These are phyloP conservation scores for Ictalurus furcatus DNA, from an alignment of 2,113 vertebrate species.

Conservation along the genomic window DNA sequence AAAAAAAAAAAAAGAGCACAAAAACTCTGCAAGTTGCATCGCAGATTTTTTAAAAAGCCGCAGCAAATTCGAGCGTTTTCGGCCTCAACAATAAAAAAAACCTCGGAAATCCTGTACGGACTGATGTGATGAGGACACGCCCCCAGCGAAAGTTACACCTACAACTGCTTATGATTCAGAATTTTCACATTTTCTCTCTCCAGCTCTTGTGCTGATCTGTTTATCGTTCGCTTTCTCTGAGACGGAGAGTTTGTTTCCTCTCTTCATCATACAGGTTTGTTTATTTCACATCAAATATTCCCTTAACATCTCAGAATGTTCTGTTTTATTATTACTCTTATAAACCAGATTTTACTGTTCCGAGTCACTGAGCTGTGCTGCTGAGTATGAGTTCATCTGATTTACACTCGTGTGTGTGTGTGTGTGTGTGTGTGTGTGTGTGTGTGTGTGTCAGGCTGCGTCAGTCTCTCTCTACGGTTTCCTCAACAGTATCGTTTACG, in stretches of 20 bases:
- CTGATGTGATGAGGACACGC: not conserved
- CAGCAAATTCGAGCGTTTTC: too few relatives aligned
- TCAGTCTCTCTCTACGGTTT: conserved; percentile 78
- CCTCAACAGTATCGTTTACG: conserved; percentile 77
- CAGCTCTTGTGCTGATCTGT: conserved; percentile 78
- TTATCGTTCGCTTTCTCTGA: conserved; percentile 50
- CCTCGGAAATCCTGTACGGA: too few relatives aligned
- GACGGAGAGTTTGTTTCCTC: conserved; percentile 62
- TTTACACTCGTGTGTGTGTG: not conserved
- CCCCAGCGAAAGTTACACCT: not conserved
- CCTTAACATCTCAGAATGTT: not conserved
- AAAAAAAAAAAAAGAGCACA: too few relatives aligned
- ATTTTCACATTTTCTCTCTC: not conserved
- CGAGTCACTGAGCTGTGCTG: not conserved
- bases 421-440: conserved; percentile 24
- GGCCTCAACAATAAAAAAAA: too few relatives aligned
- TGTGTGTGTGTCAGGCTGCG: conserved; percentile 63
- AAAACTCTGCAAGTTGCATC: too few relatives aligned
- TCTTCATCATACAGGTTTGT: conserved; percentile 72
- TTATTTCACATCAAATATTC: not conserved
- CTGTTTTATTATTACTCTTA: not conserved
- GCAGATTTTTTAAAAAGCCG: too few relatives aligned
- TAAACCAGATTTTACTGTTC: not conserved
- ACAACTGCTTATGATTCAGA: not conserved
- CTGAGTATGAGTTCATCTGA: not conserved